Base-by-base conservation (phyloP, 2,113 vertebrate genomes). In the Mixornis gularis region DNA sequence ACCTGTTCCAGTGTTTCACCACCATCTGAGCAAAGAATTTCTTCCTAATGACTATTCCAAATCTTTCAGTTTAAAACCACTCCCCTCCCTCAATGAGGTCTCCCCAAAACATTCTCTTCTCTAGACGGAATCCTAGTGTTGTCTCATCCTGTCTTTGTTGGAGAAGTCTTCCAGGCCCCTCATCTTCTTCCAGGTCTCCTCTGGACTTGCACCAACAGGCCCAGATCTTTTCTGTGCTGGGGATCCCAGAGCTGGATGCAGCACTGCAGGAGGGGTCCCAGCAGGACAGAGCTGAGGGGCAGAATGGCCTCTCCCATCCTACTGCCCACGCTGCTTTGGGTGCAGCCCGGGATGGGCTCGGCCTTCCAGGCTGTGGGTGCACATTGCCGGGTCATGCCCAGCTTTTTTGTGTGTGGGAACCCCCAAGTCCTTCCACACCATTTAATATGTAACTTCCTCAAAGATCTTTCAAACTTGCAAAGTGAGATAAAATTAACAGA, bases 271-370 rank as follows among this genome's bases (percentile, higher is more conserved):
- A 3, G 38, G 19, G 24, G 7, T 52, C 38, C 46, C 38, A 41
- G 4, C 5, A 25, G 62, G 29, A 25, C 11, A 18, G 34, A 40
- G 26, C 1, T 2, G 41, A 26, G 25, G 13, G 9, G 6, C 9
- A 64, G 32, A 24, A 53, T 15, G 5, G 6, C 3, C 59, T 59
- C 29, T 32, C 40, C 25, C 5, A 3, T 14, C 44, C 53, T 15
- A 0, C n/a, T 68, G 53, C 9, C 20, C 46, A 18, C 3, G 0
- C 3, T 15, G 29, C 53, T 27, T 12, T 12, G n/a, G 43, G 10
- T 52, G 24, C 38, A 40, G 44, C 60, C 85, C 52, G 44, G 27
- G 13, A 6, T 6, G 11, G 12, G 44, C 27, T 27, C 27, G 26
- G 17, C 36, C 30, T 46, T 55, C 51, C 19, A 51, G 51, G 36